Base-by-base conservation (phyloP, 2,888 invertebrate species). In the Acronicta leporina region DNA sequence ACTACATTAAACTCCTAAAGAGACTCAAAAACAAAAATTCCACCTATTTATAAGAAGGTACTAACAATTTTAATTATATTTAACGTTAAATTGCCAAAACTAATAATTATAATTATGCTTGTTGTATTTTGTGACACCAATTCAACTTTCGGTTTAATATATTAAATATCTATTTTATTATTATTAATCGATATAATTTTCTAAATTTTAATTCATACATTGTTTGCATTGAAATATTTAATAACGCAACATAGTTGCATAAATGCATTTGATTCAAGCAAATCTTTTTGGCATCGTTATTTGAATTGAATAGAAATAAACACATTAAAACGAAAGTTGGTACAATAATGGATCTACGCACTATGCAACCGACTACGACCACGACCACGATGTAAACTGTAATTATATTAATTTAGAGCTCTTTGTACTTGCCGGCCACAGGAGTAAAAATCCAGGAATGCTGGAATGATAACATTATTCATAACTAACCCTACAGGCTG, bases 261-360 rank as follows among this genome's bases (percentile, higher is more conserved):
- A 14, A 20, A 0, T 10, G 27, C 4, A 30, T n/a, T 54, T 38
- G 6, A 42, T 53, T 33, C 43, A 5, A 35, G 15, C 46, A 69
- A 63, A 47, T 35, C 30, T 20, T 27, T 52, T n/a, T 16, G 9
- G 2, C 5, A 33, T 43, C 16, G 38, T 43, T 27, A 11, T 10
- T 30, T 13, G 15, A 33, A 11, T 33, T 10, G 6, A 11, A 27
- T 4, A 25, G 15, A 46, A 20, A 45, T 0, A 16, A n/a, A 40
- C 9, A 9, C 13, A 5, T 33, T 25, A 11, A 40, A 35, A 16
- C 11, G 1, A 52, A 46, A 46, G 25, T 20, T 30, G 27, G 10
- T 15, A 35, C 9, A 15, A 15, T 15, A 38, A 42, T 10, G 6
- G 33, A 11, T 10, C 11, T 33, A 11, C 33, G 33, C 33, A 33